Conservation (phyloP, 35 echinoderm and acorn worm genomes). For the Heliocidaris tuberculata region DNA sequence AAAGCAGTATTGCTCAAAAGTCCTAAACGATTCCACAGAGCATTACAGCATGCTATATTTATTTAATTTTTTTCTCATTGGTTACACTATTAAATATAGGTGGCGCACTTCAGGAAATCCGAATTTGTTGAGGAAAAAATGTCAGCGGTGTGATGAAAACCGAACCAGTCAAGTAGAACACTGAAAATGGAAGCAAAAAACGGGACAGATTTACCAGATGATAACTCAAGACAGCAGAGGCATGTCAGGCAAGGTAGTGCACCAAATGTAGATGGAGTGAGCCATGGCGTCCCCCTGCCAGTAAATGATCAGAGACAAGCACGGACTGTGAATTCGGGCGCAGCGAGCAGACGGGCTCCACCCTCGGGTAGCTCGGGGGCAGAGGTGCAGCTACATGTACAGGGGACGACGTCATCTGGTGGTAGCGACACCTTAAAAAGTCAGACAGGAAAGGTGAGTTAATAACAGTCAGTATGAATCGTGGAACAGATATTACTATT, state of each 20-base stretch:
- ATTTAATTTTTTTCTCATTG: too few relatives aligned
- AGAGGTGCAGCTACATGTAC: background rate
- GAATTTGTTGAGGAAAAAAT: background rate
- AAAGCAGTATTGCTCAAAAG: too few relatives aligned
- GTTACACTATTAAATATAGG: background rate
- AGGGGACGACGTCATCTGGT: background rate
- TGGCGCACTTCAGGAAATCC: background rate
- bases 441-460: constrained; percentile 16
- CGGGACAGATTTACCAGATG: background rate
- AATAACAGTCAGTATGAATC: background rate
- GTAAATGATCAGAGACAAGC: constrained; percentile 24
- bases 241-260: constrained; percentile 24
- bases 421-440: constrained; percentile 24
- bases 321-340: background rate
- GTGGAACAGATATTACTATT: background rate
- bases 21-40: too few relatives aligned
- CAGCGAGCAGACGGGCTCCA: constrained; percentile 22
- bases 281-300: background rate
- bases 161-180: background rate
- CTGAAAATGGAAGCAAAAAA: background rate
- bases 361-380: background rate
- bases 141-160: background rate
- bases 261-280: background rate
- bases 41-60: too few relatives aligned
- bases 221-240: constrained; percentile 7